phyloP scores from a whole-genome alignment of 2,888 invertebrate species.

The Limnephilus auricula region DNA sequence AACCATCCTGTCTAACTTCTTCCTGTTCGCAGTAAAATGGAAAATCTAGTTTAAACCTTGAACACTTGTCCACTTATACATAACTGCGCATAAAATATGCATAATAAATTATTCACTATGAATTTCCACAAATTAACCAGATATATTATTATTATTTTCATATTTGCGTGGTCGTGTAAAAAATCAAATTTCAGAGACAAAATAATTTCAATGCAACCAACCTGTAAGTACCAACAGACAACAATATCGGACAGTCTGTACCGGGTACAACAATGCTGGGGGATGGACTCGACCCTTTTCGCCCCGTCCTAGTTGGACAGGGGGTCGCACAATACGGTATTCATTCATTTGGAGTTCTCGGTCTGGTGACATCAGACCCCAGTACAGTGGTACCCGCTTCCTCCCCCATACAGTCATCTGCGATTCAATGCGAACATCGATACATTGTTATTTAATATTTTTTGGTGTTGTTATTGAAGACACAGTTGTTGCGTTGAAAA shows the following conservation, averaged over 20 bases:
- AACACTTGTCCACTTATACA: too few species aligned
- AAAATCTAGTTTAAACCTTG: too few species aligned
- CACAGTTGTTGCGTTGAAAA: too few species aligned
- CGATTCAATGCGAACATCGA: neutral
- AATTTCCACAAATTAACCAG: too few species aligned
- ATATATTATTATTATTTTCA: neutral
- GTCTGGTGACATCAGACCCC: constrained; percentile 51
- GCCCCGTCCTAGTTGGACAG: neutral
- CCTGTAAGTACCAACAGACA: neutral
- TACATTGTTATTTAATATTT: neutral
- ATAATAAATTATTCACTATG: too few species aligned
- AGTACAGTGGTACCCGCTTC: constrained; percentile 20
- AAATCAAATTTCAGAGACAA: neutral
- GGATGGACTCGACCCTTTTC: neutral
- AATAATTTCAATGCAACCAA: neutral
- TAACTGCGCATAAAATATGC: too few species aligned
- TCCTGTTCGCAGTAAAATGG: too few species aligned
- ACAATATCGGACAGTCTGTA: neutral
- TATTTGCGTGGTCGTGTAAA: neutral
- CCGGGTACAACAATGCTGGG: neutral
- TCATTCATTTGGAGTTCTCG: constrained; percentile 55
- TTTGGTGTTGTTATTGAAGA: too few species aligned
- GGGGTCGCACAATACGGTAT: constrained; percentile 48
- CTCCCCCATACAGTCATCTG: neutral
- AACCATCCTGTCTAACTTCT: too few species aligned